phyloP scores from a whole-genome alignment of 2,797 vertebrate species.

The Pseudomugil gertrudae region DNA sequence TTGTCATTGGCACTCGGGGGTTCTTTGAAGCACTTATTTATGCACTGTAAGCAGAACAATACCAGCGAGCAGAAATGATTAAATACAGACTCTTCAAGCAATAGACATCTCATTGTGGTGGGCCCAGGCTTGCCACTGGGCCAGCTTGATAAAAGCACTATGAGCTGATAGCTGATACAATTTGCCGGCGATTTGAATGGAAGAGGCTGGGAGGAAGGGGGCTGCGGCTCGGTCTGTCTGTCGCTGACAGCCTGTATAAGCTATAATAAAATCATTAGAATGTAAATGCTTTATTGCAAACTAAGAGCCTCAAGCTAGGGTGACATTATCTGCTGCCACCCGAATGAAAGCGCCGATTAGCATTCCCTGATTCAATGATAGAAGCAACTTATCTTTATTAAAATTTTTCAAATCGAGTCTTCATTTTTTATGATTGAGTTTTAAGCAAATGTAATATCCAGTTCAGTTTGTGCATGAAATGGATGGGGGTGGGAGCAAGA shows the following conservation, averaged over 20 bases:
- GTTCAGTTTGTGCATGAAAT: conserved; percentile 82
- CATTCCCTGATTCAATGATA: conserved; percentile 99
- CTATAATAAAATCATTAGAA: conserved; percentile 99
- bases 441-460: conserved; percentile 99
- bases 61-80: conserved; percentile 93
- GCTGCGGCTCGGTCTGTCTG: conserved; percentile 85
- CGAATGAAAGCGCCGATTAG: conserved; percentile 97
- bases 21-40: conserved; percentile 98
- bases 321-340: conserved; percentile 92
- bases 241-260: conserved; percentile 93
- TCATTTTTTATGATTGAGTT: conserved; percentile 99
- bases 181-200: conserved; percentile 90
- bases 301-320: conserved; percentile 98
- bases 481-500: conserved; percentile 66
- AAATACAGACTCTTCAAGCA: conserved; percentile 95
- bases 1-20: conserved; percentile 95
- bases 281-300: conserved; percentile 99
- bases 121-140: conserved; percentile 93
- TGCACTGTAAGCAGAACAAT: conserved; percentile 99
- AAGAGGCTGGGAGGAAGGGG: conserved; percentile 77
- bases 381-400: conserved; percentile 99
- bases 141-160: conserved; percentile 98
- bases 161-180: conserved; percentile 99
- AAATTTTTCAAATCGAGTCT: conserved; percentile 99
- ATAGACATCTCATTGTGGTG: conserved; percentile 95